Evolutionary conservation across 2,888 invertebrate genomes (phyloP).

Genomic region (Aphelenchoides bicaudatus): DNA sequence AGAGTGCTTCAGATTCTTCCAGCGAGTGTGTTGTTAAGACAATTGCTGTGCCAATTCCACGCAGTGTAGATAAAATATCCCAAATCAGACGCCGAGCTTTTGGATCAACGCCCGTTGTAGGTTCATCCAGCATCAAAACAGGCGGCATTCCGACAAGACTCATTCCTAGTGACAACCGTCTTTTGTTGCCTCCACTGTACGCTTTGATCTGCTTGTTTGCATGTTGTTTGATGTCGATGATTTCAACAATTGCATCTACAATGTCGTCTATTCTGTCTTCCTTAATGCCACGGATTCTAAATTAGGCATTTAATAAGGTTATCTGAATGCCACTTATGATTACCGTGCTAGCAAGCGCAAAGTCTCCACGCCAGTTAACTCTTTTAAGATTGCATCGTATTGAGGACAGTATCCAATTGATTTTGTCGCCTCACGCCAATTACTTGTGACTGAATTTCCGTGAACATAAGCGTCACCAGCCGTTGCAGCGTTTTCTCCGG

Average conservation of each 20-base stretch:
- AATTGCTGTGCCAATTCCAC: constrained; percentile 66
- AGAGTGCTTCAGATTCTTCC: constrained; percentile 82
- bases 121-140: constrained; percentile 63
- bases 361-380: constrained; percentile 72
- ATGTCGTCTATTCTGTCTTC: constrained; percentile 24
- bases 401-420: constrained; percentile 72
- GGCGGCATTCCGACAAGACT: constrained; percentile 71
- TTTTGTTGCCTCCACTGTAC: constrained; percentile 71
- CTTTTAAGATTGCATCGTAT: constrained; percentile 72
- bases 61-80: constrained; percentile 56
- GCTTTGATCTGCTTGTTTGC: constrained; percentile 38
- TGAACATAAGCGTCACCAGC: constrained; percentile 47
- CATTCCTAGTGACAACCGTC: constrained; percentile 73
- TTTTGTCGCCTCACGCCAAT: constrained; percentile 36
- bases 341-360: constrained; percentile 68
- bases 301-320: no score
- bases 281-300: no score
- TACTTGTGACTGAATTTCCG: constrained; percentile 43
- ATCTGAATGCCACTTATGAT: no score
- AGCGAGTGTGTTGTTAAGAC: constrained; percentile 75
- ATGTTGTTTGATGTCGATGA: constrained; percentile 32
- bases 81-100: constrained; percentile 34
- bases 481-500: constrained; percentile 48
- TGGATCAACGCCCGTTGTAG: constrained; percentile 71
- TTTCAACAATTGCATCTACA: constrained; percentile 29